phyloP scores from a whole-genome alignment of 1,140 invertebrate genomes.

The Choristoneura fumiferana region DNA sequence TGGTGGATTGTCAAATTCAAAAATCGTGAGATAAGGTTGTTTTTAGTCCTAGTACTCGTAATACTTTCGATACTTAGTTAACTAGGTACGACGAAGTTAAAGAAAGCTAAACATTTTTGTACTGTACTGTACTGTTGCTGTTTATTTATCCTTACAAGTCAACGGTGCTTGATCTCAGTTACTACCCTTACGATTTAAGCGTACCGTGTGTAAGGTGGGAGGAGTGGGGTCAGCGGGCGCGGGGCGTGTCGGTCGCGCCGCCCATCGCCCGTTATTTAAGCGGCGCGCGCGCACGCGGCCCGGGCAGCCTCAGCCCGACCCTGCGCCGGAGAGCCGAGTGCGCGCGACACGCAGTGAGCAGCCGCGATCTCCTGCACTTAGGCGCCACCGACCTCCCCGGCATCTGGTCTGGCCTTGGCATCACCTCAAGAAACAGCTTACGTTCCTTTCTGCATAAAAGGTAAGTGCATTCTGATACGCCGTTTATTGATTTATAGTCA shows the following conservation, averaged over 20 bases:
- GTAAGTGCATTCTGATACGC: not conserved
- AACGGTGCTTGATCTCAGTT: too few species aligned
- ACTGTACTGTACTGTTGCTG: too few species aligned
- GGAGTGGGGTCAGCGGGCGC: conserved; percentile 38
- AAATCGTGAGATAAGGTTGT: too few species aligned
- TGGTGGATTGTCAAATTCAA: too few species aligned
- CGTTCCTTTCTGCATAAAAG: conserved; percentile 14
- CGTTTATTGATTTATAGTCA: too few species aligned
- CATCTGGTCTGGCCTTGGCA: conserved; percentile 9
- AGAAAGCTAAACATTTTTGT: too few species aligned
- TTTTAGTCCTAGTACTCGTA: too few species aligned
- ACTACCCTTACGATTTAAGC: too few species aligned
- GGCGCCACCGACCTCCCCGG: conserved; percentile 4
- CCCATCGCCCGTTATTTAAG: conserved; percentile 48
- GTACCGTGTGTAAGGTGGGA: conserved; percentile 10
- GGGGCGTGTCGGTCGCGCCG: conserved; percentile 57
- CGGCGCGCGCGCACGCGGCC: conserved; percentile 49
- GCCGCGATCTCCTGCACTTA: conserved; percentile 33
- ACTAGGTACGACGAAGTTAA: too few species aligned
- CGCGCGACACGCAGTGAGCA: conserved; percentile 43
- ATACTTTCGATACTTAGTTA: too few species aligned
- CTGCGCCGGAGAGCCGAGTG: conserved; percentile 47
- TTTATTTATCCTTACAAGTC: too few species aligned
- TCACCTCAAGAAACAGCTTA: not conserved
- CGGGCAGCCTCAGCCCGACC: conserved; percentile 47